Evolutionary conservation across 2,113 vertebrate species (phyloP).

Genomic region (Cyprinus carpio): DNA sequence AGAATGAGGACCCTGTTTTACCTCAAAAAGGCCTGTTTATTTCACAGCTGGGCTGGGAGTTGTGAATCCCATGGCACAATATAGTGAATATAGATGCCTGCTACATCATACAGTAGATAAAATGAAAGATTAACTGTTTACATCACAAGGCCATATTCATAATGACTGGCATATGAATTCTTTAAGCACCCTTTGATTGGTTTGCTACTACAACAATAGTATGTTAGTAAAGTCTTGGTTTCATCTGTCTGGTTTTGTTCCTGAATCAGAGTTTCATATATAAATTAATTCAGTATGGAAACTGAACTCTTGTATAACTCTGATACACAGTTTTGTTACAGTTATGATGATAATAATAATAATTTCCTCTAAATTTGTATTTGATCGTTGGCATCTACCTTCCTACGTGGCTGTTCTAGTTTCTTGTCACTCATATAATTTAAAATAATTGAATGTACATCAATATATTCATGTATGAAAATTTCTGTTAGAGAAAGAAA

Average conservation of each 20-base stretch:
- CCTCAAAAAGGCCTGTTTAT: conserved; percentile 1
- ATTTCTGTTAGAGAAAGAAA: no score
- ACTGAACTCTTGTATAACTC: no score
- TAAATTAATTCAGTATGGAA: no score
- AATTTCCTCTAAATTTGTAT: no score
- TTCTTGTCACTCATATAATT: neutral
- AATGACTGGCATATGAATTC: neutral
- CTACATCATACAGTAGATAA: neutral
- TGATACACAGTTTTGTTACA: no score
- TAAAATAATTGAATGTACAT: neutral
- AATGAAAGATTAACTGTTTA: neutral
- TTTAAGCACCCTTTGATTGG: neutral
- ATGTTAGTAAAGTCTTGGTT: neutral
- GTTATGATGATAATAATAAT: no score
- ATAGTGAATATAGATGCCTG: neutral
- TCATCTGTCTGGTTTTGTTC: neutral
- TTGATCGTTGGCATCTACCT: no score
- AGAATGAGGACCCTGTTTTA: conserved; percentile 39
- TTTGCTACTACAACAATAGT: neutral
- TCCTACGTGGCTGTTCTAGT: neutral
- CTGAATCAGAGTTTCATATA: no score
- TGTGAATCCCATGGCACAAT: neutral
- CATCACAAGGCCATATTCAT: neutral
- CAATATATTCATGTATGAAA: neutral
- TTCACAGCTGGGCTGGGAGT: conserved; percentile 3